A percentile compares a stretch with the other conserved stretches of the same genome.
phyloP scores from a whole-genome alignment of 2,797 vertebrate species.

The Sebastes melanostomus region DNA sequence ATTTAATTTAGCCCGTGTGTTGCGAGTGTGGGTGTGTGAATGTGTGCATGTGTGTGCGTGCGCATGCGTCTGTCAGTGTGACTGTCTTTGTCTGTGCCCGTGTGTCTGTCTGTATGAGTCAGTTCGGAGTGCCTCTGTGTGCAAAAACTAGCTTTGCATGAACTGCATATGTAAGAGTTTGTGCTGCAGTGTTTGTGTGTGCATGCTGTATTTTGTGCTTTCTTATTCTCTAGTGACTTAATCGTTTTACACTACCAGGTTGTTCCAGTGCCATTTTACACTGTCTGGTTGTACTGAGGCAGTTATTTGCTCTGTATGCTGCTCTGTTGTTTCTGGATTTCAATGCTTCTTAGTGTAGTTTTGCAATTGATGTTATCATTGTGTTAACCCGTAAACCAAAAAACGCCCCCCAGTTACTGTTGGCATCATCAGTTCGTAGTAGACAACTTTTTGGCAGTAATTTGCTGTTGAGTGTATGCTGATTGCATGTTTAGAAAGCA shows the following conservation, averaged over 20 bases:
- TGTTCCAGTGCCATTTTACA: slow-evolving; percentile 53
- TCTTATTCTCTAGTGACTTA: slow-evolving; percentile 66
- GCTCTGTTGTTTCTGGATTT: slow-evolving; percentile 57
- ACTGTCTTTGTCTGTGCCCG: slow-evolving; percentile 40
- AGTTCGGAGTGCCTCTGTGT: slow-evolving; percentile 40
- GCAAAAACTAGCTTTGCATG: slow-evolving; percentile 51
- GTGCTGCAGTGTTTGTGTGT: slow-evolving; percentile 29
- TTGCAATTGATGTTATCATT: slow-evolving; percentile 36
- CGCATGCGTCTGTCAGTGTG: slow-evolving; percentile 23
- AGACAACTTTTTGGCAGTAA: slow-evolving; percentile 50
- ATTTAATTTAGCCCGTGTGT: slow-evolving; percentile 81
- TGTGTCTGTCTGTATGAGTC: slow-evolving; percentile 49
- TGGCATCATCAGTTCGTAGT: slow-evolving; percentile 40
- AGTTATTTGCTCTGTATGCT: slow-evolving; percentile 45
- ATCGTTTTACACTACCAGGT: slow-evolving; percentile 70
- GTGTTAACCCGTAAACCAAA: slow-evolving; percentile 46
- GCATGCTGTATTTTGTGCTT: slow-evolving; percentile 52
- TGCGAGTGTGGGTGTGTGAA: slow-evolving; percentile 38
- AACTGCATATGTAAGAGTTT: slow-evolving; percentile 51
- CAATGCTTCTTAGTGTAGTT: slow-evolving; percentile 29
- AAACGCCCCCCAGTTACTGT: slow-evolving; percentile 24
- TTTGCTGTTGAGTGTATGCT: slow-evolving; percentile 46
- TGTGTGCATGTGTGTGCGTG: slow-evolving; percentile 7
- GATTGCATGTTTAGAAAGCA: slow-evolving; percentile 54
- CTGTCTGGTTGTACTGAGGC: slow-evolving; percentile 32